phyloP scores from a whole-genome alignment of 2,888 invertebrate species.

The Herminia tarsipennalis region DNA sequence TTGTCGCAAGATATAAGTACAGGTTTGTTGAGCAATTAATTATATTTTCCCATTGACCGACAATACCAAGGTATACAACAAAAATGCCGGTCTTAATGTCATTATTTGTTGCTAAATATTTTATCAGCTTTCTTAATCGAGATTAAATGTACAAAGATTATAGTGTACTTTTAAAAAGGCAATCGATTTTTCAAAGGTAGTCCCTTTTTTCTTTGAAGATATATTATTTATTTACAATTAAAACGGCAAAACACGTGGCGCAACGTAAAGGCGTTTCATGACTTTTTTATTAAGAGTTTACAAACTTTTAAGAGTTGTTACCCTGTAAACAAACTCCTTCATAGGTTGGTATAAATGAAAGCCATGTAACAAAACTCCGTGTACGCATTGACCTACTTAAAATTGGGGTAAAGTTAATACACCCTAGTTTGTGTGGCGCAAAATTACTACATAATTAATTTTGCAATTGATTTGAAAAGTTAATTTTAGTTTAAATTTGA shows the following conservation, averaged over 20 bases:
- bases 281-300: no score
- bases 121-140: slow-evolving; percentile 19
- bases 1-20: slow-evolving; percentile 19
- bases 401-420: background rate
- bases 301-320: no score
- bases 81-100: slow-evolving; percentile 16
- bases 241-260: no score
- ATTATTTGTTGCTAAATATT: slow-evolving; percentile 17
- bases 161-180: no score
- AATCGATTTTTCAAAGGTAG: no score
- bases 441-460: slow-evolving; percentile 6
- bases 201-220: no score
- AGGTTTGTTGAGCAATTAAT: slow-evolving; percentile 26
- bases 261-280: no score
- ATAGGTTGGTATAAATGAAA: background rate
- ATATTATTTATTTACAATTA: no score
- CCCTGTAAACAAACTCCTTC: background rate
- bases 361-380: background rate
- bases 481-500: no score
- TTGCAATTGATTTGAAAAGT: background rate
- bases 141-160: slow-evolving; percentile 19
- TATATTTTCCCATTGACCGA: slow-evolving; percentile 26
- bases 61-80: slow-evolving; percentile 32
- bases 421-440: background rate
- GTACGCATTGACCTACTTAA: slow-evolving; percentile 5